Conservation (phyloP, 1,140 invertebrate genomes). For the Scaptomyza pallida region DNA sequence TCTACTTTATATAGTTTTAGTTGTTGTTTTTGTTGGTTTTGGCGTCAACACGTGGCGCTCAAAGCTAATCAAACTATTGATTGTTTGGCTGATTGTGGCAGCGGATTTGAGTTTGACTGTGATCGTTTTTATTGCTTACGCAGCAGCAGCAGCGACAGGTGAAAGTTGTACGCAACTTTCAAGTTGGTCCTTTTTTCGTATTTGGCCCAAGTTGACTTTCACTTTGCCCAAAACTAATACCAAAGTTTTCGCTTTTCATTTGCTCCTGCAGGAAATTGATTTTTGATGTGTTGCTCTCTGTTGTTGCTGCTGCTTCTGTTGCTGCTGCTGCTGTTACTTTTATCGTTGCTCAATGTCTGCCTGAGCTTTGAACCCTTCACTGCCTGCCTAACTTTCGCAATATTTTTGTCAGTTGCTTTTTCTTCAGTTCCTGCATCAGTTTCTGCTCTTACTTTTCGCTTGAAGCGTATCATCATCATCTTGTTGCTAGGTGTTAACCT, state of each 20-base stretch:
- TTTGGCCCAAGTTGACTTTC: constrained; percentile 57
- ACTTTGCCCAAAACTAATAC: constrained; percentile 58
- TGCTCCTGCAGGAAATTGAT: constrained; percentile 72
- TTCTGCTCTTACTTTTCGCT: background rate
- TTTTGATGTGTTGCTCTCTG: constrained; percentile 54
- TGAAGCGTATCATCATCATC: constrained; percentile 13
- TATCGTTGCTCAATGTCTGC: background rate
- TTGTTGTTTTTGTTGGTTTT: constrained; percentile 30
- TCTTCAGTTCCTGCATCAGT: background rate
- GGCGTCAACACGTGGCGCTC: constrained; percentile 71
- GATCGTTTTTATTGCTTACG: constrained; percentile 55
- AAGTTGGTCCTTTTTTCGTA: constrained; percentile 20
- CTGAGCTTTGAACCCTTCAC: no score
- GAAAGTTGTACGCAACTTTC: constrained; percentile 62
- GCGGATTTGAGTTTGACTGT: constrained; percentile 47
- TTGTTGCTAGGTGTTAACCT: constrained; percentile 62
- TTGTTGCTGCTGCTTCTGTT: background rate
- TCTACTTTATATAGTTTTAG: constrained; percentile 13
- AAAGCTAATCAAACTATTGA: constrained; percentile 79
- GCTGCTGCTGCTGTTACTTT: background rate
- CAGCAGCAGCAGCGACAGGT: constrained; percentile 55
- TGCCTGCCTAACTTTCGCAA: constrained; percentile 9
- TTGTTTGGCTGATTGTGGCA: constrained; percentile 76
- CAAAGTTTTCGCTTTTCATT: constrained; percentile 75
- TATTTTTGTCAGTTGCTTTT: background rate